Base-by-base conservation (phyloP, 2,797 vertebrate genomes). In the Bucorvus abyssinicus region DNA sequence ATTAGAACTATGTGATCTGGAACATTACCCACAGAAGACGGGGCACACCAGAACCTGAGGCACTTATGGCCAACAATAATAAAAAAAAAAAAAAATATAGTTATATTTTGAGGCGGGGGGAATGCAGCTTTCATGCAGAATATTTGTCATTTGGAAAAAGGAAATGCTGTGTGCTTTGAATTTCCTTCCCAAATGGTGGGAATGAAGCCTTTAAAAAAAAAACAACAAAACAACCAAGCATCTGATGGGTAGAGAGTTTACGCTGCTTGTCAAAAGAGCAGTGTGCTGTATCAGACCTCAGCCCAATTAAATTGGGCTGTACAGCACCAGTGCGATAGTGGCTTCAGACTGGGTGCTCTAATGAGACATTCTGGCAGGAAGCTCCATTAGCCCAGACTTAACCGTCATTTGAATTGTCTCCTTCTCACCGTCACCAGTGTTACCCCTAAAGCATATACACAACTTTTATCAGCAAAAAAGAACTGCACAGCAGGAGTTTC, bases 221-320 rank as follows among this genome's bases (percentile, higher is more conserved):
- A n/a, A 53, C 30, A 56, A 26, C 14, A 17, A 36, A 22, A 53
- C 15, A 63, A 20, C 16, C 13, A 83, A 80, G 81, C 80, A 13
- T 90, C 17, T 86, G 92, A 97, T 92, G 73, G 94, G 94, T 94
- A 97, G 97, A 96, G 96, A 96, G 90, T 97, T 97, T 97, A 84
- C 30, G 14, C 64, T 92, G 84, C 89, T 85, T 97, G 96, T 97
- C 86, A 2, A 94, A 94, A 91, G 90, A 96, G 87, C 97, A 94
- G 80, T 93, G 92, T 94, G 95, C 91, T 69, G 50, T 95, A 84
- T 90, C 67, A 22, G 95, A 81, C 55, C 80, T 65, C 92, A 80
- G 64, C 87, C 97, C 97, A 97, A 93, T 97, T 98, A 97, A 96
- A 97, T 92, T 88, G 95, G 92, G 83, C 95, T 87, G 81, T 20